phyloP scores from a whole-genome alignment of 2,888 invertebrate species.

The Eupelmus urozonus region DNA sequence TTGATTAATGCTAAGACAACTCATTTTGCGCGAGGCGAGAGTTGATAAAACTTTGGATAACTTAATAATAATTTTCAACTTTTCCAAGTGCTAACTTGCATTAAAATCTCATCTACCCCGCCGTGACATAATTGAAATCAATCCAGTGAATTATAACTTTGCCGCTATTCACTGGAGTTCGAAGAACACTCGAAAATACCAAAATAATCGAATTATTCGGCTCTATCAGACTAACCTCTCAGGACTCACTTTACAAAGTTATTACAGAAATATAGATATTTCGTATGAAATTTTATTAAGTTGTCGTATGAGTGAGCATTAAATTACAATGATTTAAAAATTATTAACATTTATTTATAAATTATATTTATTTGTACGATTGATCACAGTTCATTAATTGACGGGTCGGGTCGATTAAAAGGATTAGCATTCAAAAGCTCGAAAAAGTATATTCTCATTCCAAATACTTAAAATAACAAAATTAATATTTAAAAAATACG shows the following conservation, averaged over 20 bases:
- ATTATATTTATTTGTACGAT: no score
- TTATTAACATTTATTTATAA: no score
- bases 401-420: no score
- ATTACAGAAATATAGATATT: no score
- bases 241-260: neutral
- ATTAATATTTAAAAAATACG: no score
- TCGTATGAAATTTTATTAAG: no score
- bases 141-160: conserved; percentile 17
- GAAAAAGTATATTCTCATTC: no score
- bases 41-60: conserved; percentile 1
- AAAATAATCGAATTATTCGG: neutral
- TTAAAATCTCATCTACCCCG: neutral
- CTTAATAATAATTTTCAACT: conserved; percentile 7
- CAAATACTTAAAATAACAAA: no score
- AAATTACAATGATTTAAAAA: no score
- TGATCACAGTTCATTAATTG: no score
- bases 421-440: no score
- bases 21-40: neutral
- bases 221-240: neutral
- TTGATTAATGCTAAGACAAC: neutral
- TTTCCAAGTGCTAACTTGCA: neutral
- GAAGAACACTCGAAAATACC: neutral
- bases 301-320: no score
- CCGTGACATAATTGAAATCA: neutral
- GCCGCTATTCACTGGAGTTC: neutral